Evolutionary conservation across 1,140 invertebrate species (phyloP).

Genomic region (Phymorhynchus buccinoides): DNA sequence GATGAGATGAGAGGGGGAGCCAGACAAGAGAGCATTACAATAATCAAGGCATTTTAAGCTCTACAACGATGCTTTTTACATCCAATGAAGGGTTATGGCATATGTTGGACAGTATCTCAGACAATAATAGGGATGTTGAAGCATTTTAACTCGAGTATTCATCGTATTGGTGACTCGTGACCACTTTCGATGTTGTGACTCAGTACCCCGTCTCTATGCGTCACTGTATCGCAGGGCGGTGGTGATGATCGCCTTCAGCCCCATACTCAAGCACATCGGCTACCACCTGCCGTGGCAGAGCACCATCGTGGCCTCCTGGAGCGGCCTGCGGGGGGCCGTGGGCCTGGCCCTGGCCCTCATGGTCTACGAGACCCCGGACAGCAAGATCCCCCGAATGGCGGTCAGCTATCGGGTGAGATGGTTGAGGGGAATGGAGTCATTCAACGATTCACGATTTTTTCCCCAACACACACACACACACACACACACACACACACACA

Average conservation of each 20-base stretch:
- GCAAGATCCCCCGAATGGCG: slow-evolving; percentile 56
- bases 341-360: slow-evolving; percentile 73
- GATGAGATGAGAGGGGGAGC: too few species aligned
- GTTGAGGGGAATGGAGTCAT: neutral
- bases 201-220: neutral
- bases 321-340: slow-evolving; percentile 75
- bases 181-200: too few species aligned
- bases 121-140: neutral
- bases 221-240: slow-evolving; percentile 52
- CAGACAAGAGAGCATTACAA: too few species aligned
- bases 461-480: too few species aligned
- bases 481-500: too few species aligned
- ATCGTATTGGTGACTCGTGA: neutral
- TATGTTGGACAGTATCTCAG: neutral
- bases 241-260: slow-evolving; percentile 72
- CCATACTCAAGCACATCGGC: slow-evolving; percentile 71
- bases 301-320: slow-evolving; percentile 73
- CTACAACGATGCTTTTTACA: too few species aligned
- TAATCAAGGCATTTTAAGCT: too few species aligned
- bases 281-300: slow-evolving; percentile 74
- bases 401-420: slow-evolving; percentile 60
- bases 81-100: too few species aligned
- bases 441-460: neutral
- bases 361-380: slow-evolving; percentile 64
- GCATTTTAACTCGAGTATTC: neutral